Evolutionary conservation across 2,888 invertebrate species (phyloP).

Genomic region (Tetragnatha montana): DNA sequence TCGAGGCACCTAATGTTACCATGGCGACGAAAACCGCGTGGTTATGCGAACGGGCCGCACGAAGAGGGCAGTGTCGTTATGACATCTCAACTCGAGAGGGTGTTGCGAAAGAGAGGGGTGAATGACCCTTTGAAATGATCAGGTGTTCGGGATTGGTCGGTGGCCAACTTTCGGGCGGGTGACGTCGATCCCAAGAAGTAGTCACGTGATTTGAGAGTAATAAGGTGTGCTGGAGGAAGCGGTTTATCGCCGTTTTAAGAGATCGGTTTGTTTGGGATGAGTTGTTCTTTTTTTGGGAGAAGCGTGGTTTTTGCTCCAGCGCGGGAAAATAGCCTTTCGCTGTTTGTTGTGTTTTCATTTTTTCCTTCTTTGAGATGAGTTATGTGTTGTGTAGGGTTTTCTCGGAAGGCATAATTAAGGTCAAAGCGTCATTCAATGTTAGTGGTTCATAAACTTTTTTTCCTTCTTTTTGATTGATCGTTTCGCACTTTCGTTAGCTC

Average conservation of each 20-base stretch:
- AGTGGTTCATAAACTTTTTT: too few relatives aligned
- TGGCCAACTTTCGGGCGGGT: conserved; percentile 42
- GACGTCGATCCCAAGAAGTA: conserved; percentile 42
- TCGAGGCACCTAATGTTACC: not conserved
- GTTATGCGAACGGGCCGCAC: not conserved
- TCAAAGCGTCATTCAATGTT: too few relatives aligned
- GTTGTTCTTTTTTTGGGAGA: not conserved
- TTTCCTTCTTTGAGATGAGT: too few relatives aligned
- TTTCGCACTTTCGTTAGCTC: too few relatives aligned
- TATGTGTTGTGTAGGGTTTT: too few relatives aligned
- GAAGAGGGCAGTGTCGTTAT: conserved; percentile 19
- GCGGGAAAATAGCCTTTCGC: not conserved
- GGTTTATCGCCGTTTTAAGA: conserved; percentile 42
- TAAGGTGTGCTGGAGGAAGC: conserved; percentile 12
- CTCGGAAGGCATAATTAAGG: too few relatives aligned
- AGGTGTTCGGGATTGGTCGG: conserved; percentile 57
- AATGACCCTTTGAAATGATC: conserved; percentile 64
- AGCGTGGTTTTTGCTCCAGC: not conserved
- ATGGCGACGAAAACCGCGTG: not conserved
- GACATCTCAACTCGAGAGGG: not conserved
- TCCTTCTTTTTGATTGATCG: too few relatives aligned
- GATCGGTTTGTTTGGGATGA: not conserved
- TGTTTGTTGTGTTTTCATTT: not conserved
- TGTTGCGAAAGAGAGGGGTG: conserved; percentile 59
- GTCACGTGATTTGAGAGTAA: conserved; percentile 37